Evolutionary conservation across 2,888 invertebrate genomes (phyloP).

Genomic region (Polylopha cassiicola): DNA sequence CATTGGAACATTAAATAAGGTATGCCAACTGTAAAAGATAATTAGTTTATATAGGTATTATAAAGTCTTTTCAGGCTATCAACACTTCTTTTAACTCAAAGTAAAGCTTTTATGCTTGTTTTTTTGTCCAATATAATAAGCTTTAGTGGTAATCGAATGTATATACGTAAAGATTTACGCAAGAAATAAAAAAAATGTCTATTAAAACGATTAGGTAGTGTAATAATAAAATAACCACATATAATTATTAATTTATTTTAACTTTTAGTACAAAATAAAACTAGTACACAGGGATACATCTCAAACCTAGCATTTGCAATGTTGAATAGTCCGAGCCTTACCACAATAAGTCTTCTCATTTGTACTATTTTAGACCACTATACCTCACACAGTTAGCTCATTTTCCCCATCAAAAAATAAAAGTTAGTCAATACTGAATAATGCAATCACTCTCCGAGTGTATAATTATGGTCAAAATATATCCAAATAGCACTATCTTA

Average conservation of each 20-base stretch:
- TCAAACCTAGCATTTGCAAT: conserved; percentile 78
- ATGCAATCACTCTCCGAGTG: conserved; percentile 73
- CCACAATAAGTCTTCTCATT: conserved; percentile 79
- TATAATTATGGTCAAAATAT: conserved; percentile 52
- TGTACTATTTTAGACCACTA: conserved; percentile 79
- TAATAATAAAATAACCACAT: conserved; percentile 29
- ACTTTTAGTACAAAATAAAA: conserved; percentile 79
- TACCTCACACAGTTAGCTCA: conserved; percentile 74
- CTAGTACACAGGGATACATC: conserved; percentile 79
- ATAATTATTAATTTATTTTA: conserved; percentile 76
- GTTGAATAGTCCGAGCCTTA: conserved; percentile 78
- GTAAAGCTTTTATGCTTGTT: too few relatives aligned
- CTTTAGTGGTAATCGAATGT: too few relatives aligned
- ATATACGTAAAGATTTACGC: too few relatives aligned
- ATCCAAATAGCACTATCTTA: conserved; percentile 56
- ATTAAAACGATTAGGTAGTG: too few relatives aligned
- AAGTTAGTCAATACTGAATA: conserved; percentile 72
- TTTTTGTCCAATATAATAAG: too few relatives aligned
- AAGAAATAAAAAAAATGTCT: too few relatives aligned
- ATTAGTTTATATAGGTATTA: too few relatives aligned
- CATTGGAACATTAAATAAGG: too few relatives aligned
- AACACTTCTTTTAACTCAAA: too few relatives aligned
- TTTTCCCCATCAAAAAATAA: conserved; percentile 67
- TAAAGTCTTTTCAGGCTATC: too few relatives aligned
- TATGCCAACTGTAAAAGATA: too few relatives aligned